phyloP scores from a whole-genome alignment of 2,797 vertebrate species.

The Fistularia commersonii region DNA sequence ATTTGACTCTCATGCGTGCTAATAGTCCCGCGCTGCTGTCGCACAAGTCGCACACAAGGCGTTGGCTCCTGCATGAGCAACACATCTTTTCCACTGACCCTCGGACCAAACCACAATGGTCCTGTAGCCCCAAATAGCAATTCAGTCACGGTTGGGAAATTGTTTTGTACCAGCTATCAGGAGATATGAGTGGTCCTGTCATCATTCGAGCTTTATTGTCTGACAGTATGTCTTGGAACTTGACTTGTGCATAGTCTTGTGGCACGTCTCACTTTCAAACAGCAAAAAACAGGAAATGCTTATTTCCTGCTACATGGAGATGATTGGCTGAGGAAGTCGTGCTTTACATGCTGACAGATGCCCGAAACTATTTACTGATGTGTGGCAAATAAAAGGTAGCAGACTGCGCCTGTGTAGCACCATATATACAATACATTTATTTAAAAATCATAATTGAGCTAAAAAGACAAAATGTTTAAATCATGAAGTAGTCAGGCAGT shows the following conservation, averaged over 20 bases:
- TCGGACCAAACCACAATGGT: neutral
- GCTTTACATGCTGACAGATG: constrained; percentile 13
- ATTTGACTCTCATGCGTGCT: too few species aligned
- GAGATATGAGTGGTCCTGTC: constrained; percentile 12
- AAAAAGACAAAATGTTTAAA: too few species aligned
- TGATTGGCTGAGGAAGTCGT: constrained; percentile 30
- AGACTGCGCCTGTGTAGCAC: too few species aligned
- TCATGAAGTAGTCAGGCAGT: too few species aligned
- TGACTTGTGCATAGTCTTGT: constrained; percentile 27
- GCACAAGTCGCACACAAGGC: too few species aligned
- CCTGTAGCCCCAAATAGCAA: neutral
- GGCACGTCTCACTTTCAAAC: constrained; percentile 15
- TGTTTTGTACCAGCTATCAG: constrained; percentile 16
- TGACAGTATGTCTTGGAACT: constrained; percentile 1
- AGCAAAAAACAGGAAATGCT: constrained; percentile 31
- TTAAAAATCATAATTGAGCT: too few species aligned
- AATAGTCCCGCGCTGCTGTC: too few species aligned
- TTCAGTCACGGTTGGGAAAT: constrained; percentile 12
- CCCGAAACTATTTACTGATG: constrained; percentile 8
- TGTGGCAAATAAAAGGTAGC: too few species aligned
- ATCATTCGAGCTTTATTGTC: constrained; percentile 24
- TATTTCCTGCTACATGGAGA: constrained; percentile 35
- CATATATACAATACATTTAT: too few species aligned
- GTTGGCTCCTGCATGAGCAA: too few species aligned
- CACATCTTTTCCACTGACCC: too few species aligned